Evolutionary conservation across 2,888 invertebrate genomes (phyloP).

Genomic region (Lepidocyrtinus sp.): DNA sequence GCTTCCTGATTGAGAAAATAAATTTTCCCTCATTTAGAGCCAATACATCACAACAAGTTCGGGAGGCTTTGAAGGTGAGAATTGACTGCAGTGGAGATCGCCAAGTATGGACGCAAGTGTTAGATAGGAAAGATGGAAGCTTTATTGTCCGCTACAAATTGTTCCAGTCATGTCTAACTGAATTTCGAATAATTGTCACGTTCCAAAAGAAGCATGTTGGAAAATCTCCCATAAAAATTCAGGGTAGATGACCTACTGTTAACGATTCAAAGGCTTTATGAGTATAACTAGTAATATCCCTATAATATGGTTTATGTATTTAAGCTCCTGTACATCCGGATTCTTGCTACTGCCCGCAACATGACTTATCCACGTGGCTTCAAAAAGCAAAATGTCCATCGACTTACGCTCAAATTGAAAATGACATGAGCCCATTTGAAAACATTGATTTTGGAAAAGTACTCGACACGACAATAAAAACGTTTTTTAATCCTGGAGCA

Average conservation of each 20-base stretch:
- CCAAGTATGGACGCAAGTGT: conserved; percentile 75
- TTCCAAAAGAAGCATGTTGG: conserved; percentile 78
- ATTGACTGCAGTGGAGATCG: conserved; percentile 66
- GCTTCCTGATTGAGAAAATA: neutral
- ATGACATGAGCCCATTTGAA: conserved; percentile 81
- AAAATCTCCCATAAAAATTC: conserved; percentile 78
- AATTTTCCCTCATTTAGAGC: conserved; percentile 30
- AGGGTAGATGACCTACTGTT: too few species aligned
- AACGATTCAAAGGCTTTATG: neutral
- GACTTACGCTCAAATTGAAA: conserved; percentile 79
- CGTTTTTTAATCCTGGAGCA: conserved; percentile 84
- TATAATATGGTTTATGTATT: conserved; percentile 68
- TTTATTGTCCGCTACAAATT: conserved; percentile 88
- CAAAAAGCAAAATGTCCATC: conserved; percentile 76
- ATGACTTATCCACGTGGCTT: conserved; percentile 79
- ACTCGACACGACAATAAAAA: conserved; percentile 78
- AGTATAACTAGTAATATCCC: neutral
- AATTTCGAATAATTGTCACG: conserved; percentile 79
- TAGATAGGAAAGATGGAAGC: conserved; percentile 88
- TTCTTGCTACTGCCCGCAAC: conserved; percentile 86
- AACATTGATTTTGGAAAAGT: conserved; percentile 81
- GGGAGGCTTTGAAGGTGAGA: conserved; percentile 62
- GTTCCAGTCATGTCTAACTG: conserved; percentile 82
- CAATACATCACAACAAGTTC: conserved; percentile 39
- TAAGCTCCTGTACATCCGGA: conserved; percentile 84